phyloP scores from a whole-genome alignment of 2,113 vertebrate species.

The Pygoscelis adeliae region DNA sequence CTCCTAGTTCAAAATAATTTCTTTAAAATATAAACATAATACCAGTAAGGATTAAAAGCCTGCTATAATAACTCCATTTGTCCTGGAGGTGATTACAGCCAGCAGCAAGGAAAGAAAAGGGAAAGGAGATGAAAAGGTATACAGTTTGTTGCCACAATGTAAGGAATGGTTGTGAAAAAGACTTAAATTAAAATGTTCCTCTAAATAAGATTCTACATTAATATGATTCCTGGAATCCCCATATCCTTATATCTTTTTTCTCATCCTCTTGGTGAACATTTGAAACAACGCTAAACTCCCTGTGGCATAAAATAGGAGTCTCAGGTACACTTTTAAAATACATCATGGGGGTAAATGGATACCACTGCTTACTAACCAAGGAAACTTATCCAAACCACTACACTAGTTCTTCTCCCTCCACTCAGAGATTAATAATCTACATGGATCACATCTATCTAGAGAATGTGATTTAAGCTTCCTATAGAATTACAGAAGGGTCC shows the following conservation, averaged over 20 bases:
- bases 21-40: not conserved
- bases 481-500: not conserved
- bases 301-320: not conserved
- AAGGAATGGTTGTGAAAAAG: not conserved
- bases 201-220: not conserved
- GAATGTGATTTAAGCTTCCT: not conserved
- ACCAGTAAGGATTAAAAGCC: not conserved
- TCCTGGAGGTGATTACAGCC: not conserved
- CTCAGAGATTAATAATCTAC: not conserved
- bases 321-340: not conserved
- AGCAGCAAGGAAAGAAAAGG: not conserved
- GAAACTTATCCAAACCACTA: not conserved
- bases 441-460: not conserved
- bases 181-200: not conserved
- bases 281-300: not conserved
- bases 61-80: not conserved
- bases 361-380: not conserved
- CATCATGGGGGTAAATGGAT: not conserved
- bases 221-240: not conserved
- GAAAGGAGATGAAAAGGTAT: not conserved
- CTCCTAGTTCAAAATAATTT: not conserved
- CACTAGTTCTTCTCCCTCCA: not conserved
- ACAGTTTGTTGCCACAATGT: not conserved
- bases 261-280: not conserved
- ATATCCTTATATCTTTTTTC: not conserved